phyloP scores from a whole-genome alignment of 2,113 vertebrate genomes.

The Lanius collurio region DNA sequence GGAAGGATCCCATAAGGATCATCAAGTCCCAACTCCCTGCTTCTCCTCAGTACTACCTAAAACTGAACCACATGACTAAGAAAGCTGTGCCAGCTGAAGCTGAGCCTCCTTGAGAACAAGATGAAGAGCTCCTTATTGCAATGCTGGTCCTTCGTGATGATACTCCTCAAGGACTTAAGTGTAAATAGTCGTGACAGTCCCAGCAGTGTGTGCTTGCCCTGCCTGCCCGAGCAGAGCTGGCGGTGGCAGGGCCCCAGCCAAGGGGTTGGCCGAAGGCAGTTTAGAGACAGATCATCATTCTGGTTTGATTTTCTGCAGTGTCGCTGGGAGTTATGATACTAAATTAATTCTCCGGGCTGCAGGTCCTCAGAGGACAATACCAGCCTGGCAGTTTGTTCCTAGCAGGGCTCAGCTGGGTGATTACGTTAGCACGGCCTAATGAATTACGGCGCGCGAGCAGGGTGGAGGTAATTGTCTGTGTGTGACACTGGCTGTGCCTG shows the following conservation, averaged over 20 bases:
- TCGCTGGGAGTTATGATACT: background rate
- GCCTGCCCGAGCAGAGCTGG: background rate
- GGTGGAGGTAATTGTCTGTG: fast-evolving
- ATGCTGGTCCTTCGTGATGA: fast-evolving
- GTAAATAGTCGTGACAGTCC: fast-evolving
- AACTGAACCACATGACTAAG: background rate
- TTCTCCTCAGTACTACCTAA: background rate
- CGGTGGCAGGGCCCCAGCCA: fast-evolving
- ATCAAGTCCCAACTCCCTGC: background rate
- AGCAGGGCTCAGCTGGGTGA: constrained; percentile 17
- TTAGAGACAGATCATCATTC: background rate
- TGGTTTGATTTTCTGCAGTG: background rate
- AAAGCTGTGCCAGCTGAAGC: background rate
- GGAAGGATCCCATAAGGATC: background rate
- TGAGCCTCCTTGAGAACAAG: fast-evolving
- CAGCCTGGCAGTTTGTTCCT: background rate
- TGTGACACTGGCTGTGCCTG: background rate
- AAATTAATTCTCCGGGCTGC: background rate
- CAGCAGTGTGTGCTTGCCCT: background rate
- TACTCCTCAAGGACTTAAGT: background rate
- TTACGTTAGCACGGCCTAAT: background rate
- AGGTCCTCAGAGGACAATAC: background rate
- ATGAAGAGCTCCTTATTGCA: background rate
- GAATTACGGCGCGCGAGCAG: background rate
- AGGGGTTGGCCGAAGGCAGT: background rate